Conservation (phyloP, 2,797 vertebrate species). For the Muscicapa comitata region DNA sequence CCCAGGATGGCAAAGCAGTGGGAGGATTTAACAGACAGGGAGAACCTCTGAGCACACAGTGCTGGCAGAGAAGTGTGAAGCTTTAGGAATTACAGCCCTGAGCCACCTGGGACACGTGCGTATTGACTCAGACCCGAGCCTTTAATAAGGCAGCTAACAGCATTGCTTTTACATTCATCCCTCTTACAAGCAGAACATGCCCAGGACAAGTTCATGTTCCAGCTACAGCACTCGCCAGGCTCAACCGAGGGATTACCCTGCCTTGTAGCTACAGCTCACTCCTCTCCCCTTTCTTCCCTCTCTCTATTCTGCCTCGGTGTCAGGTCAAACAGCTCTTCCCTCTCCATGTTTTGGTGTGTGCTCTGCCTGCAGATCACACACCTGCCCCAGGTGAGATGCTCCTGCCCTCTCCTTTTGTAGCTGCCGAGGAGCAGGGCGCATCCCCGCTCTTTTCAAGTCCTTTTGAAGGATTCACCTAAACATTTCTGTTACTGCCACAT, state of each 20-base stretch:
- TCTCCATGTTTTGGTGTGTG: not conserved
- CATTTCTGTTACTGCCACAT: fast-evolving
- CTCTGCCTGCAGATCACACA: slow-evolving; percentile 13
- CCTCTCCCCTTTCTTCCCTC: slow-evolving; percentile 12
- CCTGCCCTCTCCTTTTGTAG: not conserved
- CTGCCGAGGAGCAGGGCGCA: not conserved
- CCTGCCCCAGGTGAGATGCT: not conserved
- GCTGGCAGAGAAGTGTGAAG: not conserved
- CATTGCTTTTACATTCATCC: slow-evolving; percentile 18
- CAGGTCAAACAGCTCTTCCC: slow-evolving; percentile 14
- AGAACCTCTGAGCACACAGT: not conserved
- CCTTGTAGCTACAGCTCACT: slow-evolving; percentile 15
- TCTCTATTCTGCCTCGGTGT: slow-evolving; percentile 2
- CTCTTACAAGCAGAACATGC: not conserved
- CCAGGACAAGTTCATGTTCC: not conserved
- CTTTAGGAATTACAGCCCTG: not conserved
- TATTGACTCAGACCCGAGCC: slow-evolving; percentile 9
- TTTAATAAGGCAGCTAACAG: slow-evolving; percentile 51
- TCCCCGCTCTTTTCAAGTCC: fast-evolving
- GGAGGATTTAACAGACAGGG: not conserved
- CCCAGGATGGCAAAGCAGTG: fast-evolving
- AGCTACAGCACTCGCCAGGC: not conserved
- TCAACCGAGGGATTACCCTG: slow-evolving; percentile 4
- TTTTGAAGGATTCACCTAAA: not conserved
- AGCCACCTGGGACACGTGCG: not conserved